Percentiles rank a stretch among this genome's conserved stretches.
Conservation (phyloP, 2,113 vertebrate species). For the Dromiciops gliroides region DNA sequence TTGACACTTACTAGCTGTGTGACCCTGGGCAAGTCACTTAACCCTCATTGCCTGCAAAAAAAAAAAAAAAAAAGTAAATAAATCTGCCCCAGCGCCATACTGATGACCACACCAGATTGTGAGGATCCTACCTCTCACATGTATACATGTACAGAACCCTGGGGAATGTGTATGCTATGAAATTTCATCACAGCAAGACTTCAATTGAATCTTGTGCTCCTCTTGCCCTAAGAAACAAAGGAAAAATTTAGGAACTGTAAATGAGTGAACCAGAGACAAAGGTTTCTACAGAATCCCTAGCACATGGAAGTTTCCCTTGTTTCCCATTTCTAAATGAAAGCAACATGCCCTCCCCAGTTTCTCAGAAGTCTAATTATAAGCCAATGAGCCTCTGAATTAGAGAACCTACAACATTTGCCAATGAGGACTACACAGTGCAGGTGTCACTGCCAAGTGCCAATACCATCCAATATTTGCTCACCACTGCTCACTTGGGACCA, state of each 20-base stretch:
- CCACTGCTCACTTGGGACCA: conserved; percentile 60
- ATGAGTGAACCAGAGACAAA: neutral
- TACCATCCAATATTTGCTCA: conserved; percentile 70
- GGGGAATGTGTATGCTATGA: neutral
- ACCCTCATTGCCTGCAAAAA: too few species aligned
- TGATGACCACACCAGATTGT: neutral
- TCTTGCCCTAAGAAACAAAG: neutral
- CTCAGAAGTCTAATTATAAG: conserved; percentile 71
- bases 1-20: too few species aligned
- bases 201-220: neutral
- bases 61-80: too few species aligned
- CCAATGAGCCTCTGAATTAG: conserved; percentile 63
- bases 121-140: neutral
- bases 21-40: too few species aligned
- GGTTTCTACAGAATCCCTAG: neutral
- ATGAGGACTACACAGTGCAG: conserved; percentile 61
- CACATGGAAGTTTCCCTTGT: neutral
- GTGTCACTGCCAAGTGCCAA: conserved; percentile 70
- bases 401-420: conserved; percentile 66
- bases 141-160: neutral
- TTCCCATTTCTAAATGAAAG: conserved; percentile 33
- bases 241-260: accelerated
- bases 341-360: conserved; percentile 27
- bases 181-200: neutral
- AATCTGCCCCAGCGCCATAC: neutral